These are phyloP conservation scores for Botia kubotai DNA, from an alignment of 2,797 vertebrate genomes.

Conservation along the genomic window DNA sequence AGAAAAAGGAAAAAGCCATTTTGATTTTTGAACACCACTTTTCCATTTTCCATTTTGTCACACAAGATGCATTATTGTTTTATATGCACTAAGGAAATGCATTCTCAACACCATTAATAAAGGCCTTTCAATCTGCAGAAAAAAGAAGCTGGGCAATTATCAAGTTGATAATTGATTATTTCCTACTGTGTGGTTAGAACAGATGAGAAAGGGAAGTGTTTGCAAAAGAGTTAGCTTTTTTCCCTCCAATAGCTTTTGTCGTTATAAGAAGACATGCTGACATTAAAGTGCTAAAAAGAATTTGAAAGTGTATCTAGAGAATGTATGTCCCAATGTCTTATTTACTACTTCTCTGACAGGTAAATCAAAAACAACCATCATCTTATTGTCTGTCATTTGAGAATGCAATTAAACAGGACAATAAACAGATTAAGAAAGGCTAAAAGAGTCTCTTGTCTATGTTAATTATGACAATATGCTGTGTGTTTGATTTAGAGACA, in stretches of 20 bases:
- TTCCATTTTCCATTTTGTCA: too few relatives aligned
- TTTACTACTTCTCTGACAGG: not conserved
- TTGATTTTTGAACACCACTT: not conserved
- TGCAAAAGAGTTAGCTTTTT: not conserved
- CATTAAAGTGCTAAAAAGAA: not conserved
- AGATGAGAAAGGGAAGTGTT: conserved; percentile 10
- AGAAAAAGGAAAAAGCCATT: not conserved
- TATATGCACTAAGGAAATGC: not conserved
- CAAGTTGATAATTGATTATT: conserved; percentile 45
- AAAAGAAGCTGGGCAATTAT: conserved; percentile 53
- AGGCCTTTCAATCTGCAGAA: conserved; percentile 76
- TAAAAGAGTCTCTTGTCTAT: too few relatives aligned
- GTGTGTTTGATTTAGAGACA: too few relatives aligned
- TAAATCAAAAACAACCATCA: not conserved
- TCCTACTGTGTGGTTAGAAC: conserved; percentile 18
- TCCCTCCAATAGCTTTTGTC: not conserved
- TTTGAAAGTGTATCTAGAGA: not conserved
- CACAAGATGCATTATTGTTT: not conserved
- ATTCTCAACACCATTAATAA: conserved; percentile 73
- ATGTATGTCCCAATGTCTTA: not conserved
- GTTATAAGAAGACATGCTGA: not conserved
- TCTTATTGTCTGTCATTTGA: not conserved
- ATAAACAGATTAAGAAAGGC: not conserved
- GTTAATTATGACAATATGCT: too few relatives aligned
- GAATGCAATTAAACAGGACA: not conserved